Evolutionary conservation across 2,113 vertebrate species (phyloP), one percentile per base, ranked within the genome.

Genomic region (Alces alces): DNA sequence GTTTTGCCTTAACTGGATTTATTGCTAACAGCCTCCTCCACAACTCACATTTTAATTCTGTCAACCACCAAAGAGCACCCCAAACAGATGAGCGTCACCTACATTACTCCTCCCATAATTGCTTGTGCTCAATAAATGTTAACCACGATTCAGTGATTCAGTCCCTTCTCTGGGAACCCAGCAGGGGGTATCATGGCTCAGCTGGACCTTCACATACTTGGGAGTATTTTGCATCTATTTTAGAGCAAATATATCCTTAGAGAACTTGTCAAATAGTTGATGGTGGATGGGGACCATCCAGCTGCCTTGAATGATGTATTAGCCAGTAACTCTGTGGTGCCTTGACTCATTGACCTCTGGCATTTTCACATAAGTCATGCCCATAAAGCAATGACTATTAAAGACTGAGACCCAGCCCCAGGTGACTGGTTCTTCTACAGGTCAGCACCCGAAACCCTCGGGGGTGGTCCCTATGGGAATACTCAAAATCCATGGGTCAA

Each of bases 371-470:
- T 2, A 54, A 14, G 9, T 55, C 39, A 30, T 1, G 60, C 27
- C 25, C 36, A 27, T 13, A 3, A 50, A 54, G 17, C n/a, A 45
- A 7, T 0, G 4, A 50, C 36, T 30, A 9, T 25, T 55, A 14
- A 39, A 57, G 28, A 43, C 82, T 11, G 4, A 73, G 8, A 3
- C 6, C 2, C 30, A 10, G 6, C 4, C 57, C 19, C 36, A 27
- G 0, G 64, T 16, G 11, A 1, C 30, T 1, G 0, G 5, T 15
- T 33, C 8, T 12, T 16, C 17, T 55, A 17, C 8, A 47, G 23
- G 36, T 3, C 39, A 16, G 23, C 17, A 17, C 4, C 1, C 5
- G 14, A 36, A 19, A 4, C 9, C 5, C 14, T 9, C 5, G 43
- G 66, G 15, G 3, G 1, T 6, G n/a, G 10, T 79, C 70, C 50